Evolutionary conservation across 2,113 vertebrate genomes (phyloP).

Genomic region (Muntiacus reevesi): DNA sequence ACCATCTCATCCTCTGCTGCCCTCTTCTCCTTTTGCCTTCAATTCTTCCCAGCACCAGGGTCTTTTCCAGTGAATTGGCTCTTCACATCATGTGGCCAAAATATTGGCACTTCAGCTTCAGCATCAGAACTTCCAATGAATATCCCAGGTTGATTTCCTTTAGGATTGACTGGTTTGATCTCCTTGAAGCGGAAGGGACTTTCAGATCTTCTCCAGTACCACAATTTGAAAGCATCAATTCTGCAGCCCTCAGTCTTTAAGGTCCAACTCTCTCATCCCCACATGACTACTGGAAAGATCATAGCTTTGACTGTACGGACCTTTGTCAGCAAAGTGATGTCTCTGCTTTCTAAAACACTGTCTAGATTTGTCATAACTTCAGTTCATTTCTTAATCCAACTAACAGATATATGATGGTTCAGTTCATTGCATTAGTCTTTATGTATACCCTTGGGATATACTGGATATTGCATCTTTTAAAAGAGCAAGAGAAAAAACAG

Average conservation of each 20-base stretch:
- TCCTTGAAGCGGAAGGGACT: not conserved
- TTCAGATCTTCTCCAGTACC: not conserved
- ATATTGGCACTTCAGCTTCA: not conserved
- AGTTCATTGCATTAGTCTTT: not conserved
- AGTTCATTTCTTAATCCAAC: not conserved
- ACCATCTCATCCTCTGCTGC: not conserved
- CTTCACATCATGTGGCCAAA: not conserved
- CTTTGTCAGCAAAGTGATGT: not conserved
- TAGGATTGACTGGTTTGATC: not conserved
- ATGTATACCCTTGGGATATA: not conserved
- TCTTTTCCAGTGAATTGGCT: not conserved
- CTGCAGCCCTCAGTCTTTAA: not conserved
- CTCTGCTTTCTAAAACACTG: not conserved
- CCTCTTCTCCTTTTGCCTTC: not conserved
- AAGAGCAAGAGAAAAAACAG: not conserved
- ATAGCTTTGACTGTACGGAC: not conserved
- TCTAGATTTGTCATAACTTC: not conserved
- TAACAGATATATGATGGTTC: not conserved
- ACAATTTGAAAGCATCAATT: not conserved
- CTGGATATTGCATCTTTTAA: not conserved
- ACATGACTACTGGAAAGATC: not conserved
- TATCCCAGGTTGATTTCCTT: not conserved
- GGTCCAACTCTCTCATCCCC: not conserved
- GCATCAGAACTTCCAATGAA: not conserved
- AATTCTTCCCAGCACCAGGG: not conserved